Base-by-base conservation (phyloP, 2,797 vertebrate species). In the Luscinia megarhynchos region DNA sequence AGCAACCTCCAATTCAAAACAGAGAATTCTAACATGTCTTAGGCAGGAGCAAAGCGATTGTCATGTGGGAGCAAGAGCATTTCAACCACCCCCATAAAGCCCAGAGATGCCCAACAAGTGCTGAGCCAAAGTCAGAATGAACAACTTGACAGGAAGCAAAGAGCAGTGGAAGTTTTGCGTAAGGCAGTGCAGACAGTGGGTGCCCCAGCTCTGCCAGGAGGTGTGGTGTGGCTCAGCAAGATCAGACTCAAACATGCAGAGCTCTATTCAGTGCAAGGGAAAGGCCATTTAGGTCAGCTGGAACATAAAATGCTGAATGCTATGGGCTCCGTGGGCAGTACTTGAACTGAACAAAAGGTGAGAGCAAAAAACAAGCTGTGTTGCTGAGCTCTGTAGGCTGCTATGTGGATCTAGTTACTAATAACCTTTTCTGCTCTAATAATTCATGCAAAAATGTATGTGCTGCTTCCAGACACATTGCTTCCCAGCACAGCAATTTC, bases 211-310 rank as follows among this genome's bases (percentile, higher is more conserved):
- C 40, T 79, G 77, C 85, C 74, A 90, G 78, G 67, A 94, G 84
- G 41, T 51, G 34, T 54, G 76, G 59, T 7, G 6, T 4, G 78
- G 69, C 67, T 93, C 79, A 81, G 87, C 67, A 83, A 84, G 50
- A 87, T 50, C 40, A 79, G n/a, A 73, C 20, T 67, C 57, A 4
- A 63, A 84, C 87, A 84, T 7, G 58, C 79, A 85, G 41, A 85
- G 40, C 29, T 70, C 64, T 36, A 51, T 23, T 24, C 8, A 19
- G 61, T 54, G 12, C 62, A 45, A 88, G 57, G 18, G n/a, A 84
- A 95, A 91, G 91, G 87, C 64, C 85, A 45, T 48, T 90, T 26
- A 70, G 77, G 63, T 86, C 84, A 84, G 48, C n/a, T 88, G 58
- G 55, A 82, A 88, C 45, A 54, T 14, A 59, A 75, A 46, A 59